phyloP scores from a whole-genome alignment of 2,797 vertebrate genomes.

The Neosalanx taihuensis region DNA sequence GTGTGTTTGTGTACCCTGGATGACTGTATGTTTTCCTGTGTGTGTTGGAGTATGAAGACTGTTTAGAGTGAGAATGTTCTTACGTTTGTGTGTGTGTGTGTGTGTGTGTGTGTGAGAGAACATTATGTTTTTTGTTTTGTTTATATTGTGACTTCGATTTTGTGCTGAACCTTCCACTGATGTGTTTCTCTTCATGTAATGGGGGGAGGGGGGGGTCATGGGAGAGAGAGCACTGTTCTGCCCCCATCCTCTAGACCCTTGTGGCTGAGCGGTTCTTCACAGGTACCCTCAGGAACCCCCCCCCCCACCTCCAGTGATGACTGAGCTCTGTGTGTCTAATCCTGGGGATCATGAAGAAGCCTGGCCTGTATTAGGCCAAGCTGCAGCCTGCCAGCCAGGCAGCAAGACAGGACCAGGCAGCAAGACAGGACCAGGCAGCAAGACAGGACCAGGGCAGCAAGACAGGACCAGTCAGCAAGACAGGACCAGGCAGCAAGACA shows the following conservation, averaged over 20 bases:
- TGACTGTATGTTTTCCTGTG: constrained; percentile 38
- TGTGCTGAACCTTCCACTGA: constrained; percentile 36
- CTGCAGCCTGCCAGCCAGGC: not conserved
- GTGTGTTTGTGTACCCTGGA: constrained; percentile 31
- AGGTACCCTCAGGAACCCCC: not conserved
- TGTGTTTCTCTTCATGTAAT: constrained; percentile 35
- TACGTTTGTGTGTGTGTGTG: constrained; percentile 20
- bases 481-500: too few relatives aligned
- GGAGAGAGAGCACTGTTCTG: constrained; percentile 32
- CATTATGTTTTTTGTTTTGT: not conserved
- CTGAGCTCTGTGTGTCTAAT: too few relatives aligned
- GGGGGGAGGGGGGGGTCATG: constrained; percentile 49
- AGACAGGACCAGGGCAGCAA: too few relatives aligned
- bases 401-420: too few relatives aligned
- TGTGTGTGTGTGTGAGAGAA: constrained; percentile 4
- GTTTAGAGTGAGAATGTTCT: not conserved
- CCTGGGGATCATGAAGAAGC: too few relatives aligned
- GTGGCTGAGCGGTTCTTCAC: not conserved
- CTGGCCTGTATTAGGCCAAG: not conserved
- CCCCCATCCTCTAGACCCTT: constrained; percentile 9
- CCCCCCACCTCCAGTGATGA: too few relatives aligned
- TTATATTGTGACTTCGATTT: constrained; percentile 17
- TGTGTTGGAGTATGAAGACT: constrained; percentile 22
- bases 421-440: too few relatives aligned
- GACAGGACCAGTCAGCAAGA: too few relatives aligned